These are phyloP conservation scores for Trichechus manatus DNA, from an alignment of 2,113 vertebrate species.

Conservation along the genomic window DNA sequence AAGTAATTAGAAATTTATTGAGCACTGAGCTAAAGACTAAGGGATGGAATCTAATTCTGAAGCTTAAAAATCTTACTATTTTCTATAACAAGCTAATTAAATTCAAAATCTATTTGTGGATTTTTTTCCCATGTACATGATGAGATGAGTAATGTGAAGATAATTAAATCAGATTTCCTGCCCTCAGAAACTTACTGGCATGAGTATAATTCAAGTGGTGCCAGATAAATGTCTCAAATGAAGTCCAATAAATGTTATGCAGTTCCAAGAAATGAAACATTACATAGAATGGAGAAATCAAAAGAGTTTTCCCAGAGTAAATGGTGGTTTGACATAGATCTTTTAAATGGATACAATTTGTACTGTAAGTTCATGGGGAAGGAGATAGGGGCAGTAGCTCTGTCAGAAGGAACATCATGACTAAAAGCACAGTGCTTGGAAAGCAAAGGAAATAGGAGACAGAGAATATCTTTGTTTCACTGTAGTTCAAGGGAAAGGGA, in stretches of 20 bases:
- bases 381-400: neutral
- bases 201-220: neutral
- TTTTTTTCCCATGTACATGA: neutral
- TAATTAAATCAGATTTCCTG: slow-evolving; percentile 10
- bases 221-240: slow-evolving; percentile 30
- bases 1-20: neutral
- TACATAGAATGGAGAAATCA: slow-evolving; percentile 31
- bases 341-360: neutral
- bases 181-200: slow-evolving; percentile 6
- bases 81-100: neutral
- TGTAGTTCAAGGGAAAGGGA: neutral
- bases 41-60: neutral
- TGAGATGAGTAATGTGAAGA: neutral
- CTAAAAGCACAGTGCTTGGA: neutral
- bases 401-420: neutral
- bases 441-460: neutral
- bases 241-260: slow-evolving; percentile 1
- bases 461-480: neutral
- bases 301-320: neutral
- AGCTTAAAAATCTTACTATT: neutral
- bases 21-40: neutral
- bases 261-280: slow-evolving; percentile 44
- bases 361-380: neutral
- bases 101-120: slow-evolving; percentile 23
- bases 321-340: neutral